phyloP scores from a whole-genome alignment of 2,113 vertebrate genomes.

The Paralichthys olivaceus region DNA sequence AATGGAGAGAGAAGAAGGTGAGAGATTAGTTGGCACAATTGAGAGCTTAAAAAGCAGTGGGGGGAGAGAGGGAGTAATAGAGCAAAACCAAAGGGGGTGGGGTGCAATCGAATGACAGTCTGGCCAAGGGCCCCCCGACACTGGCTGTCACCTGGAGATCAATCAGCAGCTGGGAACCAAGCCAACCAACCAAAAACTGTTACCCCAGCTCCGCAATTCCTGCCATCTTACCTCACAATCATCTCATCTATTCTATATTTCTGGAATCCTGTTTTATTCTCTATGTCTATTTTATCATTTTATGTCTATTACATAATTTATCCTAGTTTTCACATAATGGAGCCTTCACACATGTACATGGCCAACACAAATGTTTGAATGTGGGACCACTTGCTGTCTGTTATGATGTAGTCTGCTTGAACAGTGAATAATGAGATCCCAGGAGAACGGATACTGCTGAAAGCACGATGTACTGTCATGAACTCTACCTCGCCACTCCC shows the following conservation, averaged over 20 bases:
- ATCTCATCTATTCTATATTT: slow-evolving; percentile 21
- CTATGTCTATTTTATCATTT: slow-evolving; percentile 27
- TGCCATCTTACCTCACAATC: slow-evolving; percentile 1
- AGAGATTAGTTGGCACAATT: slow-evolving; percentile 52
- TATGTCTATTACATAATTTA: slow-evolving; percentile 14
- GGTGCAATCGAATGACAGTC: slow-evolving; percentile 64
- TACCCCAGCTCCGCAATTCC: slow-evolving; percentile 43
- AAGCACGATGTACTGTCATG: slow-evolving; percentile 29
- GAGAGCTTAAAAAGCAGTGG: slow-evolving; percentile 51
- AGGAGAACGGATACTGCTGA: slow-evolving; percentile 45
- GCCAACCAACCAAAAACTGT: slow-evolving; percentile 70
- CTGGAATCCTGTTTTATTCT: not conserved
- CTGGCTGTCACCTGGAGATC: slow-evolving; percentile 78
- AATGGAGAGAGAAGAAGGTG: slow-evolving; percentile 37
- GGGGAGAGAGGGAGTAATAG: slow-evolving; percentile 32
- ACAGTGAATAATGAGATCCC: slow-evolving; percentile 74
- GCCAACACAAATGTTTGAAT: slow-evolving; percentile 7
- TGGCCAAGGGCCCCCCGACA: slow-evolving; percentile 72
- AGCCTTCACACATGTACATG: slow-evolving; percentile 16
- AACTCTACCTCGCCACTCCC: slow-evolving; percentile 9
- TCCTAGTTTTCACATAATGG: slow-evolving; percentile 10
- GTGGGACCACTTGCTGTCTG: slow-evolving; percentile 51
- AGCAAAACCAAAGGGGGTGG: slow-evolving; percentile 28
- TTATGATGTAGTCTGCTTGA: slow-evolving; percentile 45
- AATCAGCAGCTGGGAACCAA: slow-evolving; percentile 65